Evolutionary conservation across 2,113 vertebrate species (phyloP).

Genomic region (Corynorhinus townsendii): DNA sequence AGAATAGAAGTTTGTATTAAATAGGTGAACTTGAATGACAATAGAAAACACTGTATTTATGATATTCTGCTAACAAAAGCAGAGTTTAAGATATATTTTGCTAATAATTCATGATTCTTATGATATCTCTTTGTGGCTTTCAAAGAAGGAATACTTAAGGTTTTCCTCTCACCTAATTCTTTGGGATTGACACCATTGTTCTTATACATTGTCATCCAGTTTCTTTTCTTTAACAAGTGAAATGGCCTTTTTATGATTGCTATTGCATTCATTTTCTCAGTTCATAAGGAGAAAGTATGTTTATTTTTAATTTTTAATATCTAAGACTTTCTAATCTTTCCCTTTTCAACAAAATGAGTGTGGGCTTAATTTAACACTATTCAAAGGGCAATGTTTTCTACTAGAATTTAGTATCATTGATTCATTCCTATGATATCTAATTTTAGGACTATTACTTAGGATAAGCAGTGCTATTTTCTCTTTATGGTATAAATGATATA

Average conservation of each 20-base stretch:
- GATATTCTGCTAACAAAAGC: constrained; percentile 1
- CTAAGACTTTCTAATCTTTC: not conserved
- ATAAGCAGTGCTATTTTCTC: not conserved
- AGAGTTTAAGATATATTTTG: constrained; percentile 9
- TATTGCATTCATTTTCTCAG: not conserved
- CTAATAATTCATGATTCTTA: not conserved
- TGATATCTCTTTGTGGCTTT: constrained; percentile 3
- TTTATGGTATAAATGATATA: not conserved
- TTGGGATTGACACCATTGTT: not conserved
- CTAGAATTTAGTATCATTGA: not conserved
- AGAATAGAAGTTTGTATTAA: not conserved
- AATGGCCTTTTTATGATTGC: not conserved
- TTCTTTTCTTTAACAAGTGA: not conserved
- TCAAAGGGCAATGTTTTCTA: not conserved
- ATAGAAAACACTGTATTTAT: not conserved
- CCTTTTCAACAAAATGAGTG: not conserved
- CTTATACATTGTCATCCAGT: not conserved
- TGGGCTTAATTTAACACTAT: not conserved
- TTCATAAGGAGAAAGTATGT: not conserved
- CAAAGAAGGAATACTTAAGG: not conserved
- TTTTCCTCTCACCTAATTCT: not conserved
- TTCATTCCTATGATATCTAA: not conserved
- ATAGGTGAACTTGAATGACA: not conserved
- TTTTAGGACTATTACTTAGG: constrained; percentile 15
- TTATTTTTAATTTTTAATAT: constrained; percentile 27